Conservation (phyloP, 2,888 invertebrate genomes). For the Urechis unicinctus region DNA sequence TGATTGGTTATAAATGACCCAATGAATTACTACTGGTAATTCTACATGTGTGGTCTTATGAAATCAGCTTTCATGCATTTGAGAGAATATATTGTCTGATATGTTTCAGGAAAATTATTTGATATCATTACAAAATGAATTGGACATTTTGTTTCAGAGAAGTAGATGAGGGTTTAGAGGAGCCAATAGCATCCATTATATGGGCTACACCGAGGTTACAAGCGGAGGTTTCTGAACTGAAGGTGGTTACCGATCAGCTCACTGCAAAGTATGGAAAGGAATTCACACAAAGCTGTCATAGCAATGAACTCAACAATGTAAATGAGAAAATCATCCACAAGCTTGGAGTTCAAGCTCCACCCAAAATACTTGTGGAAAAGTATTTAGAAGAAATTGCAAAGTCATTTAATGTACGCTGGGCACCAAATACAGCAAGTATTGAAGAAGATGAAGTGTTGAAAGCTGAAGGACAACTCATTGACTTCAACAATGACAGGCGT, state of each 20-base stretch:
- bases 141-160: constrained; percentile 51
- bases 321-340: constrained; percentile 84
- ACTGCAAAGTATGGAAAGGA: constrained; percentile 88
- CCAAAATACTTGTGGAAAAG: constrained; percentile 88
- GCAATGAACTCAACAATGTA: constrained; percentile 59
- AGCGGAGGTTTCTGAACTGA: constrained; percentile 61
- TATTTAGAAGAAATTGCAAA: constrained; percentile 91
- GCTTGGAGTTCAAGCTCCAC: constrained; percentile 67
- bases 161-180: constrained; percentile 88
- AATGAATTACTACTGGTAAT: too few relatives aligned
- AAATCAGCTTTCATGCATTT: too few relatives aligned
- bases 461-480: background rate
- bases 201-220: constrained; percentile 91
- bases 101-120: too few relatives aligned
- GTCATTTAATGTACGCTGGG: constrained; percentile 88
- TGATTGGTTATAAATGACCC: too few relatives aligned
- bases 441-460: background rate
- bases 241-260: constrained; percentile 74
- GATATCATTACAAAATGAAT: background rate
- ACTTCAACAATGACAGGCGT: constrained; percentile 28
- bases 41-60: too few relatives aligned
- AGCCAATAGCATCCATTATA: constrained; percentile 90
- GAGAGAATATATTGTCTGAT: too few relatives aligned
- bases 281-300: constrained; percentile 53
- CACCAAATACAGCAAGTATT: constrained; percentile 69